phyloP scores from a whole-genome alignment of 2,113 vertebrate genomes.

The Catharus fuscescens region DNA sequence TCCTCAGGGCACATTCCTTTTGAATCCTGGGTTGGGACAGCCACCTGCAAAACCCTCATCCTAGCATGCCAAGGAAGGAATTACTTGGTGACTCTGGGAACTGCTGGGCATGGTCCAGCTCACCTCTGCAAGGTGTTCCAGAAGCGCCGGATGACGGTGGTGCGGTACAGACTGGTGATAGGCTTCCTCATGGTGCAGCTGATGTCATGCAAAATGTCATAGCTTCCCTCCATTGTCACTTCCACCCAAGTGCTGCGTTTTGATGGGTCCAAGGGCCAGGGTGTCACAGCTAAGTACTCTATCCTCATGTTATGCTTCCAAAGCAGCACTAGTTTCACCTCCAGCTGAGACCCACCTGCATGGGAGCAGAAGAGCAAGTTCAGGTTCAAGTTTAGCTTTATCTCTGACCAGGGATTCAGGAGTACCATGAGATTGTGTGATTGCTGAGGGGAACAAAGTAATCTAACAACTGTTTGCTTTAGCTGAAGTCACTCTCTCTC shows the following conservation, averaged over 20 bases:
- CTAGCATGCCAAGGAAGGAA: background rate
- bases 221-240: constrained; percentile 98
- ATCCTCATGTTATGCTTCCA: constrained; percentile 99
- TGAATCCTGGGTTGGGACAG: background rate
- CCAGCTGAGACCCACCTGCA: constrained; percentile 88
- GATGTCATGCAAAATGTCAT: constrained; percentile 97
- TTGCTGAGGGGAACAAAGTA: background rate
- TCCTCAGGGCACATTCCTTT: background rate
- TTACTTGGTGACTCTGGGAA: background rate
- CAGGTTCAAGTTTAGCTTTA: background rate
- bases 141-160: constrained; percentile 95
- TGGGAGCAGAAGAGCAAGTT: background rate
- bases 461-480: background rate
- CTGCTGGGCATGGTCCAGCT: background rate
- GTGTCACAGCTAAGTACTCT: constrained; percentile 88
- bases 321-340: constrained; percentile 92
- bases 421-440: background rate
- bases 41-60: background rate
- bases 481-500: background rate
- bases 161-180: constrained; percentile 95
- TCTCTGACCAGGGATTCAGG: background rate
- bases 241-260: constrained; percentile 91
- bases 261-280: constrained; percentile 88
- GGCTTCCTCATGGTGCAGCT: constrained; percentile 97
- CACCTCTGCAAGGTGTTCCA: constrained; percentile 98